These are phyloP conservation scores for Mercenaria mercenaria DNA, from an alignment of 1,140 invertebrate genomes.

Conservation along the genomic window DNA sequence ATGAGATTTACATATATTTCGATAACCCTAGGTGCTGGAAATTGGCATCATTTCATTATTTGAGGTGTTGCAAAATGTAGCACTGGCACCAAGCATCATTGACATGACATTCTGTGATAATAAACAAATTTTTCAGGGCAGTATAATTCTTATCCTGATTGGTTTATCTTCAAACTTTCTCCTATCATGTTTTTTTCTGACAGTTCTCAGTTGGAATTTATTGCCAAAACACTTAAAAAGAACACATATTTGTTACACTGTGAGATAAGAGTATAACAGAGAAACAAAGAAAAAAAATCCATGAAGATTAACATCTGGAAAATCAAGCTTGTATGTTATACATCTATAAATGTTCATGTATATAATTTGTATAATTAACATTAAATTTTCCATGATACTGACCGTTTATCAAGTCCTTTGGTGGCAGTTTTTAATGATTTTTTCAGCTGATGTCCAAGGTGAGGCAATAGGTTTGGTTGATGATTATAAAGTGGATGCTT, in stretches of 20 bases:
- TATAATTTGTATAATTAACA: too few relatives aligned
- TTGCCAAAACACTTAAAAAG: constrained; percentile 23
- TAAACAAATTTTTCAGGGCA: not conserved
- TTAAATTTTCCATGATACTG: too few relatives aligned
- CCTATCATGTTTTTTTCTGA: constrained; percentile 25
- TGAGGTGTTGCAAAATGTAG: not conserved
- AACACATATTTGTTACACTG: not conserved
- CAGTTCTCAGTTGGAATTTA: constrained; percentile 10
- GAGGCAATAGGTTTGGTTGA: too few relatives aligned
- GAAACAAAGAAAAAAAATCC: not conserved
- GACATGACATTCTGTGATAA: not conserved
- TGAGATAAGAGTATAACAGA: not conserved
- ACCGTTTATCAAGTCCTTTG: too few relatives aligned
- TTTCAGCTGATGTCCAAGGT: too few relatives aligned
- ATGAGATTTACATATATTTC: too few relatives aligned
- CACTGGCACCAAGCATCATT: not conserved
- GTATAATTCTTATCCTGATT: not conserved
- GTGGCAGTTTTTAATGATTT: too few relatives aligned
- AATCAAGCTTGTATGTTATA: not conserved
- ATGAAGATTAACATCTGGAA: not conserved
- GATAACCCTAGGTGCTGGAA: not conserved
- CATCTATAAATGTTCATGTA: too few relatives aligned
- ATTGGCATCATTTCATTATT: not conserved
- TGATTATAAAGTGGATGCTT: too few relatives aligned
- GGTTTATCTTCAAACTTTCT: not conserved